Evolutionary conservation across 2,797 vertebrate genomes (phyloP), one percentile per base, ranked within the genome.

Genomic region (Urocyon cinereoargenteus): DNA sequence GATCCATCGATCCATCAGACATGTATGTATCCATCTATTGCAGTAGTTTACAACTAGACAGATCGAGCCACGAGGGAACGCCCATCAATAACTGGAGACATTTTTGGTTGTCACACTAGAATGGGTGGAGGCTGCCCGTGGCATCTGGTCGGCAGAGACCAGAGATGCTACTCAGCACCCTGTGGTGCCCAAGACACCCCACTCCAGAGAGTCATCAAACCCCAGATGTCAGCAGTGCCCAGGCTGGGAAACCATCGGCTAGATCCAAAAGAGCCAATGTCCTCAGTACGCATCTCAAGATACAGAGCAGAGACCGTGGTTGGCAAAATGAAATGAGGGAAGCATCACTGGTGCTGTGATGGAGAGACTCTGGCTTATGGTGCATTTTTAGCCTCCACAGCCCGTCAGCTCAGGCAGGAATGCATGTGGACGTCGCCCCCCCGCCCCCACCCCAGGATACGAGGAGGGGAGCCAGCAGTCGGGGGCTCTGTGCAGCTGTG

Each of bases 101-200:
- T 24, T 73, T n/a, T 31, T 45, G 19, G 15, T 64, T 11, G 4
- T 62, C 3, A 64, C 66, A 15, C 34, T 53, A 28, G 55, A 49
- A 45, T 28, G 26, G 24, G 72, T 28, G 26, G 24, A 75, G 14
- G 15, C 45, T 62, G 12, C 4, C 26, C 2, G 4, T 6, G 26
- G 72, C 45, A 18, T 21, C n/a, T 18, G 14, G 0, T 15, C 2
- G 45, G 6, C 31, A 16, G 2, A 79, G 22, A 53, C 55, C 22
- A 19, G 22, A 15, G 18, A 14, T 1, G 3, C 6, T 19, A 13
- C 24, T 31, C 13, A 9, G 9, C 3, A 11, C 2, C 81, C 45
- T 7, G 0, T 1, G 4, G 0, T 9, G 40, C 12, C 3, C 40
- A 84, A 78, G 19, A 40, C 0, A 0, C 6, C 22, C n/a, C 31